Conservation (phyloP, 2,113 vertebrate species). For the Burhinus oedicnemus region DNA sequence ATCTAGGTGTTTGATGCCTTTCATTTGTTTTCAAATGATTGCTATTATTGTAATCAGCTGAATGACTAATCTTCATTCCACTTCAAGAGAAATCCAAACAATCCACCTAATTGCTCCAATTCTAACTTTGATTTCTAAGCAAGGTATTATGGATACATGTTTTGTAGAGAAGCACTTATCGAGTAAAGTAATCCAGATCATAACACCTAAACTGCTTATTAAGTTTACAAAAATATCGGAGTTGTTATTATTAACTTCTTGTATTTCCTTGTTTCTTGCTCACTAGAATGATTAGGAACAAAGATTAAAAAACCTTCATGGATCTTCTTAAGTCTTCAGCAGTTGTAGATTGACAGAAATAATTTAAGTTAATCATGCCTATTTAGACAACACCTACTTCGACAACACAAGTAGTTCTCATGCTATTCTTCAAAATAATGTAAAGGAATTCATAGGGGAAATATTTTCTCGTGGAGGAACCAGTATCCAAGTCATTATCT, state of each 20-base stretch:
- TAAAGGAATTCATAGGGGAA: not conserved
- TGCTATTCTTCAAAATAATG: not conserved
- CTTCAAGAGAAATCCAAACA: constrained; percentile 30
- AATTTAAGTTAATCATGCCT: not conserved
- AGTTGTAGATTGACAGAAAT: not conserved
- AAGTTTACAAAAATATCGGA: not conserved
- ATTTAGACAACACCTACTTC: not conserved
- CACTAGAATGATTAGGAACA: not conserved
- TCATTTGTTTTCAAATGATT: constrained; percentile 43
- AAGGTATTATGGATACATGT: not conserved
- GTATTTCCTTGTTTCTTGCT: not conserved
- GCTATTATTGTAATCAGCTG: constrained; percentile 21
- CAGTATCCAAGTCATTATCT: not conserved
- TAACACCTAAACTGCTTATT: not conserved
- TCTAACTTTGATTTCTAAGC: constrained; percentile 11
- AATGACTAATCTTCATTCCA: constrained; percentile 14
- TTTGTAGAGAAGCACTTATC: not conserved
- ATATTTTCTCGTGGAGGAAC: not conserved
- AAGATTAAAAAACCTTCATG: not conserved
- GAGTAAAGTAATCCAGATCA: not conserved
- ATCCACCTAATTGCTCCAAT: constrained; percentile 14
- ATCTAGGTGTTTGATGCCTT: constrained; percentile 17
- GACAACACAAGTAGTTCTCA: fast-evolving
- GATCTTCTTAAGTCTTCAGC: not conserved
- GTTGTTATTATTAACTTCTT: not conserved